Conservation (phyloP, 2,113 vertebrate species). For the Eidolon helvum region DNA sequence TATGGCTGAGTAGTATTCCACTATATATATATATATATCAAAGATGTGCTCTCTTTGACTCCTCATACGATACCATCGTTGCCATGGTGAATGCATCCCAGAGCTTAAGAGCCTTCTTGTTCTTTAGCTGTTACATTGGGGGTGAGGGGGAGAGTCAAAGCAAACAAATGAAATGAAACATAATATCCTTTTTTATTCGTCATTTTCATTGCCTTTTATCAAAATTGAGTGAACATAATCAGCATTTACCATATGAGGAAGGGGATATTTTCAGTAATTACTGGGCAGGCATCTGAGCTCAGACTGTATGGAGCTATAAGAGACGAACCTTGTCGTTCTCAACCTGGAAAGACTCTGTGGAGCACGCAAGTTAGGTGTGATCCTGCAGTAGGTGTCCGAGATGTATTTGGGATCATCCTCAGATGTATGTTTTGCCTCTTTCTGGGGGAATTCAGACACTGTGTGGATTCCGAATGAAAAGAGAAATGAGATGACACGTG, state of each 20-base stretch:
- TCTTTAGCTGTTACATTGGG: neutral
- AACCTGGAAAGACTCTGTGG: fast-evolving
- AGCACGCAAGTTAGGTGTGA: too few species aligned
- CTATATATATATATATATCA: too few species aligned
- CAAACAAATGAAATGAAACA: neutral
- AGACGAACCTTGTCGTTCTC: neutral
- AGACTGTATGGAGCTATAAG: neutral
- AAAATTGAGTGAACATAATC: neutral
- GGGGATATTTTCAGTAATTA: neutral
- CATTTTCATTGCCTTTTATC: neutral
- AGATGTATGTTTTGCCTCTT: neutral
- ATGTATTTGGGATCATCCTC: neutral
- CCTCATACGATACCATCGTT: neutral
- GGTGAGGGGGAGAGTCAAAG: neutral
- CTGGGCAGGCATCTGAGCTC: neutral
- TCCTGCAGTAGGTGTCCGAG: fast-evolving
- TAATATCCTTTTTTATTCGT: neutral
- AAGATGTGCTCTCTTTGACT: neutral
- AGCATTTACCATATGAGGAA: neutral
- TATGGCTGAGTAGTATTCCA: neutral
- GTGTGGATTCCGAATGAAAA: neutral
- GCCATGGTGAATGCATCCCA: too few species aligned
- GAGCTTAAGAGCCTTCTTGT: neutral
- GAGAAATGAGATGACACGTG: neutral
- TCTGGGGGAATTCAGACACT: neutral